Evolutionary conservation across 1,140 invertebrate genomes (phyloP).

Genomic region (Carposina sasakii): DNA sequence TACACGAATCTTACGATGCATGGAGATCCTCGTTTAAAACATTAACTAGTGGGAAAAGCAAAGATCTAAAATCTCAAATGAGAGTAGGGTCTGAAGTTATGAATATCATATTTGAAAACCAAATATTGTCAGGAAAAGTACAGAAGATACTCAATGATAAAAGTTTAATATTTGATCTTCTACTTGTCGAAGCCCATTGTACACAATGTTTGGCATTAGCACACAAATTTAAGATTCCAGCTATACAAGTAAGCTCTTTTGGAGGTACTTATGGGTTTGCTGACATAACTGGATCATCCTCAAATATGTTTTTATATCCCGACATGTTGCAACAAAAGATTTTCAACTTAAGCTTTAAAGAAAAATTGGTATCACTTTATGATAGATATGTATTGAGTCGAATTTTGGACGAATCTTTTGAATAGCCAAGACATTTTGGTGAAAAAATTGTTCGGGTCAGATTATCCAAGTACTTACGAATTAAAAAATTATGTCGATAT

Average conservation of each 20-base stretch:
- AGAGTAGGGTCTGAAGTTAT: constrained; percentile 9
- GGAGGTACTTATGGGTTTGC: background rate
- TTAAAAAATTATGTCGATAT: constrained; percentile 67
- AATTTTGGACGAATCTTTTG: background rate
- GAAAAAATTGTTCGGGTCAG: constrained; percentile 23
- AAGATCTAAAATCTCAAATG: background rate
- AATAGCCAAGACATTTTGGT: constrained; percentile 20
- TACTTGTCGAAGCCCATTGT: constrained; percentile 38
- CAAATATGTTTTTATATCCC: background rate
- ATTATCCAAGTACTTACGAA: constrained; percentile 42
- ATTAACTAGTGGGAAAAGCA: background rate
- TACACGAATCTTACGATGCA: constrained; percentile 30
- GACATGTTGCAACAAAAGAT: background rate
- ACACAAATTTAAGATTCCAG: background rate
- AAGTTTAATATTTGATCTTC: constrained; percentile 41
- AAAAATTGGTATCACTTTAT: constrained; percentile 9
- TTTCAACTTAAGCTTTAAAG: constrained; percentile 5
- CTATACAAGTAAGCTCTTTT: constrained; percentile 1
- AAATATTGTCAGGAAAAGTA: constrained; percentile 34
- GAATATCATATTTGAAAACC: constrained; percentile 23
- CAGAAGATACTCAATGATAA: constrained; percentile 33
- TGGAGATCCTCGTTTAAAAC: constrained; percentile 20
- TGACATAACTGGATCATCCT: background rate
- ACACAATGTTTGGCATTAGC: constrained; percentile 8
- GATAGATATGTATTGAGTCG: background rate